These are phyloP conservation scores for Coturnix japonica DNA, from an alignment of 2,113 vertebrate genomes.

Conservation along the genomic window DNA sequence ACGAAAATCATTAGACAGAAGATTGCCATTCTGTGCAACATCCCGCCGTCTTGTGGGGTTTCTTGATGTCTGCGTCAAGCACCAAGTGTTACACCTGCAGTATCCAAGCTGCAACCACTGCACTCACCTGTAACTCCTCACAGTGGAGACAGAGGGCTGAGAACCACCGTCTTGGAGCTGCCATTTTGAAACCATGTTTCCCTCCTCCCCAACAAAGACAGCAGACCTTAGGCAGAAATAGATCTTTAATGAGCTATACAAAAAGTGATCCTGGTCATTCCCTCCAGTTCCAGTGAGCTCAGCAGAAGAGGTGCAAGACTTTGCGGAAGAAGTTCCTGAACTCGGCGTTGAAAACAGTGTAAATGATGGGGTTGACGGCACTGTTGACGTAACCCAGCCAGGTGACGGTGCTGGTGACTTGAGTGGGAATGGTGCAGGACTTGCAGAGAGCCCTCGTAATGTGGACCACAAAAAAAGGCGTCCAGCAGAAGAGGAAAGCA, in stretches of 20 bases:
- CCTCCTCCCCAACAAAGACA: not conserved
- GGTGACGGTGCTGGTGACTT: constrained; percentile 91
- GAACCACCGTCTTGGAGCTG: not conserved
- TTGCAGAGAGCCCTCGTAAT: constrained; percentile 86
- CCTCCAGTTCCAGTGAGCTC: fast-evolving
- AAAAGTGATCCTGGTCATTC: not conserved
- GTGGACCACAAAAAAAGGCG: constrained; percentile 95
- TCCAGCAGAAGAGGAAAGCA: constrained; percentile 95
- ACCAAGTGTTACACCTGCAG: not conserved
- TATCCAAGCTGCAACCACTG: fast-evolving
- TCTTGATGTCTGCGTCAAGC: too few relatives aligned
- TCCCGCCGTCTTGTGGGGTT: too few relatives aligned
- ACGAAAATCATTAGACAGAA: not conserved
- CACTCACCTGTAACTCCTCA: not conserved
- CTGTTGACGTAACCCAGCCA: constrained; percentile 98
- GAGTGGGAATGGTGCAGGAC: constrained; percentile 81
- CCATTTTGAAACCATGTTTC: not conserved
- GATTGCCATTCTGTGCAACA: not conserved
- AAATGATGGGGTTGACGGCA: constrained; percentile 94
- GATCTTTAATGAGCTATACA: constrained; percentile 67
- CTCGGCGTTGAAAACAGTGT: constrained; percentile 91
- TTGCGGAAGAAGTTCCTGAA: constrained; percentile 92
- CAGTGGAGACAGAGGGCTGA: not conserved
- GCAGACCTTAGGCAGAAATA: constrained; percentile 51
- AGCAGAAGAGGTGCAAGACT: constrained; percentile 80